phyloP scores from a whole-genome alignment of 2,888 invertebrate species.

The Blomia tropicalis region DNA sequence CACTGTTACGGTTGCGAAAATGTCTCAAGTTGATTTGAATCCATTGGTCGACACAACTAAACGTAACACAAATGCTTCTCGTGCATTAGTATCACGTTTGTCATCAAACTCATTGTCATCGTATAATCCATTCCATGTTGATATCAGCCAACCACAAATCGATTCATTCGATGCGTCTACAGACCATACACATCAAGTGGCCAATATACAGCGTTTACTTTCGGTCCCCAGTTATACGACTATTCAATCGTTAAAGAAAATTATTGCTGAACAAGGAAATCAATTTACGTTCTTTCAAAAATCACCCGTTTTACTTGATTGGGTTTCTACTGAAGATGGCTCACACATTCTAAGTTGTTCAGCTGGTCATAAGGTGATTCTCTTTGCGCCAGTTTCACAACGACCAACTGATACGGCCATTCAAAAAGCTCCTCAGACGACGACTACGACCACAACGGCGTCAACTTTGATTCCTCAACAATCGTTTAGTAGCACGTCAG shows the following conservation, averaged over 20 bases:
- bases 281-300: conserved; percentile 78
- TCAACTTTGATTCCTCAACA: conserved; percentile 10
- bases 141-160: not conserved
- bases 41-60: conserved; percentile 29
- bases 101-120: conserved; percentile 1
- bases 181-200: conserved; percentile 25
- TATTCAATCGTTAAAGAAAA: conserved; percentile 64
- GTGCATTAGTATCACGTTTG: conserved; percentile 28
- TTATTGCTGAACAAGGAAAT: conserved; percentile 77
- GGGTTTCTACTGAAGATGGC: conserved; percentile 98
- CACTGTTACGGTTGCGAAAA: conserved; percentile 15
- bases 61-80: conserved; percentile 28
- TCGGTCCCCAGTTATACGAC: conserved; percentile 83
- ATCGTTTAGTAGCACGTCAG: not conserved
- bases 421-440: conserved; percentile 46
- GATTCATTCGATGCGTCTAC: conserved; percentile 21
- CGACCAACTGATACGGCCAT: not conserved
- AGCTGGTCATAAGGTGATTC: conserved; percentile 74
- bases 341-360: conserved; percentile 92
- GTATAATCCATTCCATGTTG: not conserved
- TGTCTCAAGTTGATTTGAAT: conserved; percentile 26
- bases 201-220: conserved; percentile 43
- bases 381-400: conserved; percentile 72
- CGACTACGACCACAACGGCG: conserved; percentile 35
- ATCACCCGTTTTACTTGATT: conserved; percentile 85